Base-by-base conservation (phyloP, 1,140 invertebrate species). In the Neodiprion lecontei region DNA sequence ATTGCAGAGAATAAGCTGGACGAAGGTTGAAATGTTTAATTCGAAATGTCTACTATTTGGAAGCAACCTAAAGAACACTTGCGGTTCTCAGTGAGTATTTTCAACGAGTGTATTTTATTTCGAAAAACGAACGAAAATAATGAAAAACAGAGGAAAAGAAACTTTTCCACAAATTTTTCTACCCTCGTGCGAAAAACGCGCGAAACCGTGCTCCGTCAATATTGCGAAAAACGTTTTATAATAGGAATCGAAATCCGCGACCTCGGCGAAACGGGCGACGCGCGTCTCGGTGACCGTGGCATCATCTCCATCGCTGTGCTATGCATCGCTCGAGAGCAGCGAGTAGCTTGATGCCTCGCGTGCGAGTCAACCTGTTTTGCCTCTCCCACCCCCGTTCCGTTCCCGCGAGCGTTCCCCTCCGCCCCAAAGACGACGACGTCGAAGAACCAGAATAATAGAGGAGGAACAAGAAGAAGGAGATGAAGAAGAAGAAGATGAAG, bases 331-430 rank as follows among this genome's bases (percentile, higher is more conserved):
- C 28, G 14, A 23, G 5, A 11, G 67, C 48, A 69, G 48, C 69
- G 66, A 66, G n/a, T 65, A 73, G 79, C 79, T 76, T 76, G 84
- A 80, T 84, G 83, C 81, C 83, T 80, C 83, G 81, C 82, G 81
- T 81, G 80, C 83, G 80, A 85, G 81, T 85, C 85, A 86, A 86
- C 86, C 85, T 85, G 85, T 86, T 86, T 78, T 82, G 73, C 71
- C 76, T 80, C 76, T 80, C 81, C 82, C 80, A 80, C 79, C 78
- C 12, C 75, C 28, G 74, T 69, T 9, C 75, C 28, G 74, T 69
- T 9, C 50, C n/a, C 23, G 67, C 67, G 28, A 21, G 72, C 69
- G 72, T 70, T 73, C 68, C 53, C 40, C 28, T 69, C 28, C 61
- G 49, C 21, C 21, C 9, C n/a, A 4, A n/a, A n/a, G 12, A 65